Evolutionary conservation across 2,797 vertebrate genomes (phyloP).

Genomic region (Fratercula arctica): DNA sequence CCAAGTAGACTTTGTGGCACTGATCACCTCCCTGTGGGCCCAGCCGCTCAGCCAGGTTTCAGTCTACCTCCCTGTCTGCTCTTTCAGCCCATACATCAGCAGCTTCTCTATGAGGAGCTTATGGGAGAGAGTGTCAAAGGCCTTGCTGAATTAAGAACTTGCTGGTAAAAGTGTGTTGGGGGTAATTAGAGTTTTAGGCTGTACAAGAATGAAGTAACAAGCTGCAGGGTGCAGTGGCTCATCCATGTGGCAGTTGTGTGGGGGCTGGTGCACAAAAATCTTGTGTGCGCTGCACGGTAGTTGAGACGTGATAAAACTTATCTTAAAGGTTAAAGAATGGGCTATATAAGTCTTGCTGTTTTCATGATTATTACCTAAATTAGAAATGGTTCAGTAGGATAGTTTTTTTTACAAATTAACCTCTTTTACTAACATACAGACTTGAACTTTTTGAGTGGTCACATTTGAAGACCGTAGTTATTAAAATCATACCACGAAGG

Average conservation of each 20-base stretch:
- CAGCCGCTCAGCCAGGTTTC: rapidly evolving
- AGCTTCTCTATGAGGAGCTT: neutral
- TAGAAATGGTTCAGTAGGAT: neutral
- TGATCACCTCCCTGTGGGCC: neutral
- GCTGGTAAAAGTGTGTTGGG: neutral
- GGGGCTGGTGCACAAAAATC: neutral
- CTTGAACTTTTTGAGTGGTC: neutral
- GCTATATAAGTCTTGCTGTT: neutral
- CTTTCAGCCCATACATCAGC: neutral
- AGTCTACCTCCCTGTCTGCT: neutral
- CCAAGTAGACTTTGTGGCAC: neutral
- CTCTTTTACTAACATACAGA: neutral
- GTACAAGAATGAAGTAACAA: neutral
- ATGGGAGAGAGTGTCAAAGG: neutral
- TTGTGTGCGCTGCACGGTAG: neutral
- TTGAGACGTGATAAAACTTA: neutral
- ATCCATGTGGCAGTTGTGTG: rapidly evolving
- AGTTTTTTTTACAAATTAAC: neutral
- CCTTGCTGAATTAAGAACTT: neutral
- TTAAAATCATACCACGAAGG: neutral
- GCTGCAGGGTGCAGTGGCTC: neutral
- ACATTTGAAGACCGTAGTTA: neutral
- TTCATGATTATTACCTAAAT: neutral
- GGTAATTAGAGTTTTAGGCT: neutral
- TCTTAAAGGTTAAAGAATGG: neutral